Percentiles rank a stretch among this genome's conserved stretches.
Conservation (phyloP, 2,113 vertebrate species). For the Phodopus roborovskii region DNA sequence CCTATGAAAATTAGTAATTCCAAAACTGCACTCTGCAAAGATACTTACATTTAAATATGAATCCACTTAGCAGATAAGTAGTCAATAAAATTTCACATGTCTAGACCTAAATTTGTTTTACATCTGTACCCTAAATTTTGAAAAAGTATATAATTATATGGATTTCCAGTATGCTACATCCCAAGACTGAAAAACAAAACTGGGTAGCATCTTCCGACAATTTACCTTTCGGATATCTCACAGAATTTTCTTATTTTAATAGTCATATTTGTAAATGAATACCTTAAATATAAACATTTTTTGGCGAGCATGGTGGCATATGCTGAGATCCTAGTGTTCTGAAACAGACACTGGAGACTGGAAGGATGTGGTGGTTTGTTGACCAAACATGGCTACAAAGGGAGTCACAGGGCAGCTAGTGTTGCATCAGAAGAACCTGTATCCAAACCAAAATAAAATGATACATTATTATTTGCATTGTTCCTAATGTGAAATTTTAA, state of each 20-base stretch:
- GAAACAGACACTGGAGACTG: not conserved
- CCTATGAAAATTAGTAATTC: constrained; percentile 76
- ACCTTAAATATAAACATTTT: not conserved
- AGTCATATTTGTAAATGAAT: not conserved
- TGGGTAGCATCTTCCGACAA: constrained; percentile 29
- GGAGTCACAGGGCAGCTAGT: fast-evolving
- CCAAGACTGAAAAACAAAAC: constrained; percentile 29
- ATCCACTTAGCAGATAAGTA: constrained; percentile 71
- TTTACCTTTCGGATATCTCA: not conserved
- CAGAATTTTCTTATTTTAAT: constrained; percentile 25
- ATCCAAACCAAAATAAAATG: not conserved
- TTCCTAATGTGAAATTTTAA: not conserved
- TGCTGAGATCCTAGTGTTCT: not conserved
- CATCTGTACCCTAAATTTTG: constrained; percentile 71
- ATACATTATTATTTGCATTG: not conserved
- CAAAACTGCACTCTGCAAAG: constrained; percentile 40
- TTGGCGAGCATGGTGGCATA: not conserved
- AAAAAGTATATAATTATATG: constrained; percentile 70
- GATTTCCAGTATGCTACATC: constrained; percentile 40
- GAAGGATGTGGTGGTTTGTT: fast-evolving
- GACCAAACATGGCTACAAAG: no score
- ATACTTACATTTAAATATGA: constrained; percentile 81
- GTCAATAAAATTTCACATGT: constrained; percentile 72
- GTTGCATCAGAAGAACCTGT: not conserved
- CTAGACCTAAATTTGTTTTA: constrained; percentile 65